A percentile compares a stretch with the other conserved stretches of the same genome.
Evolutionary conservation across 2,888 invertebrate species (phyloP).

Genomic region (Nemurella pictetii): DNA sequence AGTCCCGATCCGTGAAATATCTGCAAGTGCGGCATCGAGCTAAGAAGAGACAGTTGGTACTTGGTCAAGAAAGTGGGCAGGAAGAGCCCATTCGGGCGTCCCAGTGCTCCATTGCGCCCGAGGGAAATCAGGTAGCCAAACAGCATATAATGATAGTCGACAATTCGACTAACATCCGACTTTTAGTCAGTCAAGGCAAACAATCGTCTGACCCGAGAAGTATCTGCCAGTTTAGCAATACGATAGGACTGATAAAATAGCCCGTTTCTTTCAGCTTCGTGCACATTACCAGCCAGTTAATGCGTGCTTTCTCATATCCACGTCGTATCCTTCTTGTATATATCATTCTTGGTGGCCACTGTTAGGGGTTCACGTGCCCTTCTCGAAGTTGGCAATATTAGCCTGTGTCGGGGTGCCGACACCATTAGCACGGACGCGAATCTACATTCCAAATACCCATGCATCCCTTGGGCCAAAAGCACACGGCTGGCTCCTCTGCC

Average conservation of each 20-base stretch:
- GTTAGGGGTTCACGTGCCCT: background rate
- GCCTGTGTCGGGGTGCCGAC: background rate
- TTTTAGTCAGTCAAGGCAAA: background rate
- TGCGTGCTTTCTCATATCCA: conserved; percentile 6
- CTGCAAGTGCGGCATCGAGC: conserved; percentile 9
- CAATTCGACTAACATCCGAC: conserved; percentile 34
- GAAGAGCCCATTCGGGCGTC: conserved; percentile 15
- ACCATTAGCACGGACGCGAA: conserved; percentile 14
- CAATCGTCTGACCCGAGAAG: background rate
- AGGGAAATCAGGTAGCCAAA: conserved; percentile 41
- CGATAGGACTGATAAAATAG: background rate
- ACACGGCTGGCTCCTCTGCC: no score
- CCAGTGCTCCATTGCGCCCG: conserved; percentile 36
- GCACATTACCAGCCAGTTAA: conserved; percentile 27
- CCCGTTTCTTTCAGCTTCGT: conserved; percentile 2
- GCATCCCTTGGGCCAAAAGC: background rate
- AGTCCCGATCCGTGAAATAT: background rate
- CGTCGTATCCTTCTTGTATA: conserved; percentile 6
- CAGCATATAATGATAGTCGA: conserved; percentile 39
- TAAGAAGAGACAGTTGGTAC: conserved; percentile 31
- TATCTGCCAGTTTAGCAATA: conserved; percentile 11
- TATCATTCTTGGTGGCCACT: conserved; percentile 2
- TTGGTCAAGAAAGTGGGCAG: conserved; percentile 35
- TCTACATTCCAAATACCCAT: conserved; percentile 15
- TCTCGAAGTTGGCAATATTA: background rate